Conservation (phyloP, 2,888 invertebrate species). For the Steinernema carpocapsae region DNA sequence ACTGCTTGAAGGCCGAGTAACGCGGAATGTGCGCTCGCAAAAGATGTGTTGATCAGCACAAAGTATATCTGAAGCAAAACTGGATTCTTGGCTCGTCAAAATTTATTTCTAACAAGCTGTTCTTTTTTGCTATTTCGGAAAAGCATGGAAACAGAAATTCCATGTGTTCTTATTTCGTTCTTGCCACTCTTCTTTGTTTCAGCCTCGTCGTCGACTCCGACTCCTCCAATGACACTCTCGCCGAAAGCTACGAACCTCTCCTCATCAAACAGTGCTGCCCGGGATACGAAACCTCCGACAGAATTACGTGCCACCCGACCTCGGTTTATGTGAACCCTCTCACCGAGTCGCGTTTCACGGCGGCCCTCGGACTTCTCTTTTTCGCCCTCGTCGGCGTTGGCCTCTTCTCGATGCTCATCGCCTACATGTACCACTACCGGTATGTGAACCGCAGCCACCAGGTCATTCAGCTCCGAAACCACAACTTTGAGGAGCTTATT, state of each 20-base stretch:
- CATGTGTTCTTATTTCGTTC: too few species aligned
- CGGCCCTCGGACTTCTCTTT: slow-evolving; percentile 40
- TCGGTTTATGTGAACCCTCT: slow-evolving; percentile 30
- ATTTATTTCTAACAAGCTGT: neutral
- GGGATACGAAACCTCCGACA: slow-evolving; percentile 30
- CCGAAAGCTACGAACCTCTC: slow-evolving; percentile 14
- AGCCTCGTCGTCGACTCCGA: neutral
- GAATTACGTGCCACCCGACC: slow-evolving; percentile 25
- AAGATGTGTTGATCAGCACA: too few species aligned
- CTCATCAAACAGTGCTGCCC: slow-evolving; percentile 38
- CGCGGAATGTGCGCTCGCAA: too few species aligned
- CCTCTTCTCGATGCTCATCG: slow-evolving; percentile 38
- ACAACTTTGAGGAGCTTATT: neutral
- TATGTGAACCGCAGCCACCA: neutral
- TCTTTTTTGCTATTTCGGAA: neutral
- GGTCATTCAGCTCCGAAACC: neutral
- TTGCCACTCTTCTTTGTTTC: neutral
- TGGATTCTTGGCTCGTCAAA: neutral
- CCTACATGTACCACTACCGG: slow-evolving; percentile 43
- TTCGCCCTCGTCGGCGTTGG: slow-evolving; percentile 36
- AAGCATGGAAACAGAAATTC: too few species aligned
- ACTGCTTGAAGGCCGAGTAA: too few species aligned
- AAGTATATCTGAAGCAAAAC: too few species aligned
- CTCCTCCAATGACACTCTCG: neutral
- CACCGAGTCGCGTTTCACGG: slow-evolving; percentile 36